Evolutionary conservation across 2,113 vertebrate species (phyloP).

Genomic region (Arvicanthis niloticus): DNA sequence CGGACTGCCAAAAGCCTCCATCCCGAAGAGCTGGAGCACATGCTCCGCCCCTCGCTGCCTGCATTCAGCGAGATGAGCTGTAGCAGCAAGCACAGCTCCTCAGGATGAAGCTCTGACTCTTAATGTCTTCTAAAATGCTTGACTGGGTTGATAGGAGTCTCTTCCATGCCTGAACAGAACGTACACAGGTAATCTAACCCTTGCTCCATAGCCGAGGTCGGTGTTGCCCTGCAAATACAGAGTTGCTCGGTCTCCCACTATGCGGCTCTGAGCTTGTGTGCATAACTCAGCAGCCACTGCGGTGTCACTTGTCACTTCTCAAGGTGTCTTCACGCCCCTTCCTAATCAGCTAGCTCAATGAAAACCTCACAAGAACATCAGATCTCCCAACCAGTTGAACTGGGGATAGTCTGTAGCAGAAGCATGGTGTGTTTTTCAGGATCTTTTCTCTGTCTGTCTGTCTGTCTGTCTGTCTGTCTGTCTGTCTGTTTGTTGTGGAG

Average conservation of each 20-base stretch:
- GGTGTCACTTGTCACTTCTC: constrained; percentile 26
- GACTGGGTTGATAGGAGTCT: neutral
- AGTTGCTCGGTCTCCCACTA: neutral
- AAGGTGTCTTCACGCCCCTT: constrained; percentile 26
- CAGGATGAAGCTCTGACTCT: neutral
- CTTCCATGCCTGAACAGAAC: constrained; percentile 22
- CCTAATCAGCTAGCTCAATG: constrained; percentile 1
- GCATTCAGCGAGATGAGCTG: neutral
- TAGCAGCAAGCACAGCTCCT: neutral
- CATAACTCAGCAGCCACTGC: neutral
- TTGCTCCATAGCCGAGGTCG: neutral
- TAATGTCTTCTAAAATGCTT: constrained; percentile 33
- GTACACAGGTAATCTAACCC: neutral
- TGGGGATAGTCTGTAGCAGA: neutral
- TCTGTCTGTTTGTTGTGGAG: neutral
- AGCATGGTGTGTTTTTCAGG: neutral
- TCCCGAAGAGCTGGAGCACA: neutral
- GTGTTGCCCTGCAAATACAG: neutral
- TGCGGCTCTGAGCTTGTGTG: neutral
- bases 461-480: too few relatives aligned
- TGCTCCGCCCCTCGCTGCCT: too few relatives aligned
- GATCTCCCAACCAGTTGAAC: neutral
- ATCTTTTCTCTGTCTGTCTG: neutral
- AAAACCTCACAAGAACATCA: constrained; percentile 36
- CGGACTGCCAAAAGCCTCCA: neutral